phyloP scores from a whole-genome alignment of 2,888 invertebrate genomes.

The Calameuta filiformis region DNA sequence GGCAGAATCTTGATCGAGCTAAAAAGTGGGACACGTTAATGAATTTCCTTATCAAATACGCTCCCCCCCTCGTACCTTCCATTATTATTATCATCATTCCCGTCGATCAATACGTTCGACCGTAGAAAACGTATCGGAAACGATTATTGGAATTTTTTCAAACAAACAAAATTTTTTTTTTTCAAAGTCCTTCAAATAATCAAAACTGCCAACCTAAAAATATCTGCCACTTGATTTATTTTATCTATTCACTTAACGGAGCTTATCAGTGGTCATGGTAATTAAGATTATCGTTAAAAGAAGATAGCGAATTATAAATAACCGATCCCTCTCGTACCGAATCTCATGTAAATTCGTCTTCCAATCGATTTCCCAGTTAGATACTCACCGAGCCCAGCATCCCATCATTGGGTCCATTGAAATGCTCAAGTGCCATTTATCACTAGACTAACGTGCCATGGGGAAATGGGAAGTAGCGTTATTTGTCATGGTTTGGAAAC shows the following conservation, averaged over 20 bases:
- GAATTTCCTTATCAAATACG: constrained; percentile 59
- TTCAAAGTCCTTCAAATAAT: too few species aligned
- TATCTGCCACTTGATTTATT: too few species aligned
- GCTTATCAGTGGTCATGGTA: not conserved
- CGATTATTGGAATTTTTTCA: too few species aligned
- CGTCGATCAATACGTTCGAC: constrained; percentile 11
- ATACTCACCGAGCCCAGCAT: not conserved
- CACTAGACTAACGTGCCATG: not conserved
- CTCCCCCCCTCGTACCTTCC: constrained; percentile 30
- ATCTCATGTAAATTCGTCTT: not conserved
- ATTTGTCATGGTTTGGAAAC: not conserved
- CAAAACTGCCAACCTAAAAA: too few species aligned
- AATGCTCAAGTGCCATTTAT: not conserved
- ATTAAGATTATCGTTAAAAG: not conserved
- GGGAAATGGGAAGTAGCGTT: not conserved
- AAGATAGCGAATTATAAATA: not conserved
- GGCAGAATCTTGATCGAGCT: not conserved
- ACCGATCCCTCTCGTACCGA: not conserved
- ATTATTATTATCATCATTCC: constrained; percentile 34
- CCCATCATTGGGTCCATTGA: not conserved
- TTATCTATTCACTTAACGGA: not conserved
- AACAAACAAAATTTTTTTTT: too few species aligned
- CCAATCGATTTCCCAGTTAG: not conserved
- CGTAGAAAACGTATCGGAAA: not conserved
- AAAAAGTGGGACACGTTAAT: constrained; percentile 57